Evolutionary conservation across 2,888 invertebrate species (phyloP).

Genomic region (Caenorhabditis sp.): DNA sequence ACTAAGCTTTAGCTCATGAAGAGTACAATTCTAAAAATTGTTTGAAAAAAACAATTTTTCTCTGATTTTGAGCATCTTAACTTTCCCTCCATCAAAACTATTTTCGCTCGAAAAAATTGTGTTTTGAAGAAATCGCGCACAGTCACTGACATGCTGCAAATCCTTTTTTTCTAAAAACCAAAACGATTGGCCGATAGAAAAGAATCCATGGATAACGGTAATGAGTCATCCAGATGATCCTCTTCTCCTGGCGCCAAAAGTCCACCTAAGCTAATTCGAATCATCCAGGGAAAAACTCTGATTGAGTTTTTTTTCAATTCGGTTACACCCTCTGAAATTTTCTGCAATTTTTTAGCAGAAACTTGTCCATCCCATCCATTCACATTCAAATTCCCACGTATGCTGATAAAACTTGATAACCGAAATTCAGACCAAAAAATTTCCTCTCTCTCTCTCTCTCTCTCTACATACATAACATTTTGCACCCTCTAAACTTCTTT

Average conservation of each 20-base stretch:
- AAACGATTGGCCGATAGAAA: too few relatives aligned
- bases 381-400: background rate
- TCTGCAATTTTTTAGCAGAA: background rate
- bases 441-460: background rate
- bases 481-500: conserved; percentile 30
- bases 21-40: too few relatives aligned
- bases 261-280: background rate
- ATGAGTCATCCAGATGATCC: background rate
- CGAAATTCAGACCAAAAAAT: background rate
- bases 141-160: too few relatives aligned
- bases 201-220: background rate
- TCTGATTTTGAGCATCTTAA: too few relatives aligned
- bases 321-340: background rate
- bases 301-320: background rate
- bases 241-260: background rate
- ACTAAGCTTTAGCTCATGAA: too few relatives aligned
- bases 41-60: too few relatives aligned
- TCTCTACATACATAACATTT: too few relatives aligned
- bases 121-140: too few relatives aligned
- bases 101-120: too few relatives aligned
- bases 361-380: background rate
- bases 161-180: too few relatives aligned
- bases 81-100: too few relatives aligned
- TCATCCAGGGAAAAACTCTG: background rate
- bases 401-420: background rate